Percentiles rank a stretch among this genome's conserved stretches.
Conservation (phyloP, 2,888 invertebrate species). For the Poecilobothrus nobilitatus region DNA sequence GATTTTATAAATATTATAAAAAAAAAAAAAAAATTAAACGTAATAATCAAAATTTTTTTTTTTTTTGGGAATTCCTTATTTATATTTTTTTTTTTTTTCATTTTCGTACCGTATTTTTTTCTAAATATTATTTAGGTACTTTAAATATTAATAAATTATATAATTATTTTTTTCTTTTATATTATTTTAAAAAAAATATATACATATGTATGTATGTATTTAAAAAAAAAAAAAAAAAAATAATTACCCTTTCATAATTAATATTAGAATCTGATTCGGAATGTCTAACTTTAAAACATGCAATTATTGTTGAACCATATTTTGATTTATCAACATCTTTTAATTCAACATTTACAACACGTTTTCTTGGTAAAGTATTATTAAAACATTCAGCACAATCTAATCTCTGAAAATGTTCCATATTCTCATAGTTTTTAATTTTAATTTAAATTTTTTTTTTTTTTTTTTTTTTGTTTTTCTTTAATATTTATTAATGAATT, state of each 20-base stretch:
- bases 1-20: too few relatives aligned
- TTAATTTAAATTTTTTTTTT: too few relatives aligned
- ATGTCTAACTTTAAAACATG: background rate
- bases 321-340: background rate
- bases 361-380: conserved; percentile 1
- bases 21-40: background rate
- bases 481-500: too few relatives aligned
- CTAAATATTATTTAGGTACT: too few relatives aligned
- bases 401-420: conserved; percentile 1
- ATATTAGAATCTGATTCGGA: background rate
- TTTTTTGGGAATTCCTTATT: too few relatives aligned
- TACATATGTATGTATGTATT: background rate
- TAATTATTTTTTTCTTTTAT: background rate
- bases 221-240: too few relatives aligned
- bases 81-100: too few relatives aligned
- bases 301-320: conserved; percentile 1
- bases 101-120: too few relatives aligned
- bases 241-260: background rate
- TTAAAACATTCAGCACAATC: conserved; percentile 4
- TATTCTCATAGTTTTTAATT: background rate
- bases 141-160: too few relatives aligned
- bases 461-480: too few relatives aligned
- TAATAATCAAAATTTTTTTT: background rate
- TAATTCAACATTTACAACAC: background rate
- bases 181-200: background rate